Evolutionary conservation across 2,888 invertebrate species (phyloP).

Genomic region (Aphidius colemani): DNA sequence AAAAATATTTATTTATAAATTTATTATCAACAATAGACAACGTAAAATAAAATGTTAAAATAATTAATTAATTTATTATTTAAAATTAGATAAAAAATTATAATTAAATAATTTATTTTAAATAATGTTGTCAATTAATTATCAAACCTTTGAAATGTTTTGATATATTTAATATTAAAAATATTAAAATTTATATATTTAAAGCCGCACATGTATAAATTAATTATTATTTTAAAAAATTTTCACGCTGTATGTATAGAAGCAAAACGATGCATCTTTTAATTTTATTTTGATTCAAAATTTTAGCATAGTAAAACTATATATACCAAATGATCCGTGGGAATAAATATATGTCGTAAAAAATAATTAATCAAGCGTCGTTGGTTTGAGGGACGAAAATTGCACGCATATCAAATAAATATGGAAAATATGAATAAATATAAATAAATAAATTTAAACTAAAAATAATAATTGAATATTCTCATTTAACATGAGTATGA

Average conservation of each 20-base stretch:
- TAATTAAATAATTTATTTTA: too few species aligned
- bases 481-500: slow-evolving; percentile 37
- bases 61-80: too few species aligned
- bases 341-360: background rate
- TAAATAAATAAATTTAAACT: background rate
- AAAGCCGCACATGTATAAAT: too few species aligned
- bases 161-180: too few species aligned
- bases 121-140: too few species aligned
- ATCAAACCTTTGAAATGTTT: too few species aligned
- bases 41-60: too few species aligned
- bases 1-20: too few species aligned
- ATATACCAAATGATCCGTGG: slow-evolving; percentile 1
- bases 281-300: background rate
- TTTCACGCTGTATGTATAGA: background rate
- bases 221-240: background rate
- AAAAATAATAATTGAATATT: slow-evolving; percentile 30
- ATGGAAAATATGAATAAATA: background rate
- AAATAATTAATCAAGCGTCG: slow-evolving; percentile 4
- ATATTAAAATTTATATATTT: too few species aligned
- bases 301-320: background rate
- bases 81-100: too few species aligned
- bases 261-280: background rate
- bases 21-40: too few species aligned
- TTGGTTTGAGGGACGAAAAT: background rate
- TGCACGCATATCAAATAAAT: background rate